A percentile compares a stretch with the other conserved stretches of the same genome.
phyloP scores from a whole-genome alignment of 2,888 invertebrate species.

The Campopleginae sp. region DNA sequence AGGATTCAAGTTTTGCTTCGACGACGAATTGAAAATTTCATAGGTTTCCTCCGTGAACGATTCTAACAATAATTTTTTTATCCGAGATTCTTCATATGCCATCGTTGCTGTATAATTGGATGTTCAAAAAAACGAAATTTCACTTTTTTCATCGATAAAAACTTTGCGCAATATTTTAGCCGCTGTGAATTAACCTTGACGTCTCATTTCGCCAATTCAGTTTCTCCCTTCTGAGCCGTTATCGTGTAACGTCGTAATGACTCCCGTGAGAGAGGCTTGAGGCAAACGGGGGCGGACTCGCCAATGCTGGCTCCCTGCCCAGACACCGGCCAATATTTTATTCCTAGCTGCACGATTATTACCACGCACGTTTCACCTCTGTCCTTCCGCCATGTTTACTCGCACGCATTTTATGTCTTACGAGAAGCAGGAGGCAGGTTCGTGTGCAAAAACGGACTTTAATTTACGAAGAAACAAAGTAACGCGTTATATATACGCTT shows the following conservation, averaged over 20 bases:
- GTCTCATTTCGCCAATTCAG: conserved; percentile 54
- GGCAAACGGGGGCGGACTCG: conserved; percentile 70
- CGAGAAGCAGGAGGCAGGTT: conserved; percentile 32
- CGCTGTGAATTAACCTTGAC: conserved; percentile 48
- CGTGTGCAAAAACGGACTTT: conserved; percentile 17
- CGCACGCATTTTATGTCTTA: conserved; percentile 50
- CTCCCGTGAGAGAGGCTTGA: conserved; percentile 74
- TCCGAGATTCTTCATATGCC: too few relatives aligned
- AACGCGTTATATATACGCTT: conserved; percentile 3
- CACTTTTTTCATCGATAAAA: not conserved
- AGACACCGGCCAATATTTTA: conserved; percentile 56
- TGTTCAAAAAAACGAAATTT: not conserved
- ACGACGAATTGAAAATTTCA: not conserved
- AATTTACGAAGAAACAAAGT: conserved; percentile 25
- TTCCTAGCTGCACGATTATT: conserved; percentile 51
- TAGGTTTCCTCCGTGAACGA: not conserved
- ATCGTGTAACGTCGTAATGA: conserved; percentile 79
- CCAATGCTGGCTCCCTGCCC: conserved; percentile 72
- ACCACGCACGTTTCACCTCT: conserved; percentile 60
- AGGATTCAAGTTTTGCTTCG: not conserved
- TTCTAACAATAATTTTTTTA: not conserved
- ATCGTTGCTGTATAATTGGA: not conserved
- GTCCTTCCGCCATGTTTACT: conserved; percentile 44
- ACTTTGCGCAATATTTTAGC: not conserved
- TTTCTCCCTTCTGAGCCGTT: conserved; percentile 61